These are phyloP conservation scores for Pollenia angustigena DNA, from an alignment of 2,888 invertebrate species.

Conservation along the genomic window DNA sequence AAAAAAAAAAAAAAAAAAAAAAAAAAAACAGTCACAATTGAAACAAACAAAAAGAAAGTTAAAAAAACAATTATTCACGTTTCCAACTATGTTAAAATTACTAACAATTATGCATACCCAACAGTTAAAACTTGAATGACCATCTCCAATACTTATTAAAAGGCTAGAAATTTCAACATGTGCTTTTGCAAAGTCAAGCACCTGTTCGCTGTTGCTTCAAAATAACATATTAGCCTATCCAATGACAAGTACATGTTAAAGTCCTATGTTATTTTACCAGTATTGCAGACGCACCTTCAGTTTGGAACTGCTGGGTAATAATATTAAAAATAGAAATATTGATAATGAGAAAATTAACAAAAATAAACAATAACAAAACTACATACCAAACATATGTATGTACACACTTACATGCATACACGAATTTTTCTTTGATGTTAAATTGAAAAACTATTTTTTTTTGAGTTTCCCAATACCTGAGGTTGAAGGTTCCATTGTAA, in stretches of 20 bases:
- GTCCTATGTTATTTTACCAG: neutral
- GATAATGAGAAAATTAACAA: too few relatives aligned
- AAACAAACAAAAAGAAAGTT: conserved; percentile 11
- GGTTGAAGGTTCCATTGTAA: too few relatives aligned
- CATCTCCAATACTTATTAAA: conserved; percentile 10
- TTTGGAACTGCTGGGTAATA: conserved; percentile 9
- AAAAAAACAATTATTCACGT: conserved; percentile 8
- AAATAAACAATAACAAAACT: too few relatives aligned
- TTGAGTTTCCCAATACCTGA: too few relatives aligned
- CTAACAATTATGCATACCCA: conserved; percentile 12
- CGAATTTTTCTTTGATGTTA: too few relatives aligned
- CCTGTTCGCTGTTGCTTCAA: too few relatives aligned
- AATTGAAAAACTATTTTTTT: too few relatives aligned
- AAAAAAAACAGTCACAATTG: too few relatives aligned
- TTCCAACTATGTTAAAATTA: conserved; percentile 13
- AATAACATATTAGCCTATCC: neutral
- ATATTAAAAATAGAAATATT: neutral
- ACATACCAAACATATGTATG: too few relatives aligned
- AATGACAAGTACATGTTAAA: conserved; percentile 8
- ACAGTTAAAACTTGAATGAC: conserved; percentile 1
- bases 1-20: too few relatives aligned
- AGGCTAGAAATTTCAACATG: conserved; percentile 1
- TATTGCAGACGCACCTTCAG: neutral
- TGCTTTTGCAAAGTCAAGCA: neutral
- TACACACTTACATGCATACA: too few relatives aligned